Evolutionary conservation across 37 sponge, comb jelly and placozoan species (phyloP), one percentile per base, ranked within the genome.

Genomic region (Hormiphora californensis): DNA sequence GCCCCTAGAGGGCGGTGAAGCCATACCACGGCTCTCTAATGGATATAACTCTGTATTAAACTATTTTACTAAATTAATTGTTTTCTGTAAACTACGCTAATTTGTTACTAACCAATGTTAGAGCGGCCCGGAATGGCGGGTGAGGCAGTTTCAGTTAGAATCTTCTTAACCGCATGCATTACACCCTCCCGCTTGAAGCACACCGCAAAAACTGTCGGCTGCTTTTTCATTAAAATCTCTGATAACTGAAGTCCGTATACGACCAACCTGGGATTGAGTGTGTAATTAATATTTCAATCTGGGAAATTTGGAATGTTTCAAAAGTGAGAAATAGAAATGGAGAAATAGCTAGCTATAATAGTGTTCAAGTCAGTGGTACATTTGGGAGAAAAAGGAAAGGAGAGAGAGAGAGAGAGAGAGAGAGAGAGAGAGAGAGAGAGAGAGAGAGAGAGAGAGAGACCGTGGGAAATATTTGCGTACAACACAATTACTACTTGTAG

Each of bases 101-200:
- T 49, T 9, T 49, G 9, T 49, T 19, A 73, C 81, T 1, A 32
- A 73, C 81, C 81, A 3, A 73, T 33, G 38, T 73, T 73, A 40
- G 81, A 73, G 1, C 81, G 7, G n/a, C 81, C 81, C 1, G 81
- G 81, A 43, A 73, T 40, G 22, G 35, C 35, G n/a, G n/a, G n/a
- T n/a, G n/a, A n/a, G 23, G 81, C 40, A 19, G 39, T 41, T 28
- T 73, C 81, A 0, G 81, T 49, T 3, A 73, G 81, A 73, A 73
- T 73, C 81, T 73, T 73, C 62, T 86, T 86, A 32, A 57, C 54
- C 7, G 54, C 54, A 43, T 33, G 65, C 85, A 88, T 88, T 37
- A 78, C 54, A 87, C 92, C 97, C 85, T 96, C 97, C 0, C 93
- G 90, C 23, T 91, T 89, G 78, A 96, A 96, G 41, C 90, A 90